These are phyloP conservation scores for Xiphophorus maculatus DNA, from an alignment of 2,113 vertebrate species.

Conservation along the genomic window DNA sequence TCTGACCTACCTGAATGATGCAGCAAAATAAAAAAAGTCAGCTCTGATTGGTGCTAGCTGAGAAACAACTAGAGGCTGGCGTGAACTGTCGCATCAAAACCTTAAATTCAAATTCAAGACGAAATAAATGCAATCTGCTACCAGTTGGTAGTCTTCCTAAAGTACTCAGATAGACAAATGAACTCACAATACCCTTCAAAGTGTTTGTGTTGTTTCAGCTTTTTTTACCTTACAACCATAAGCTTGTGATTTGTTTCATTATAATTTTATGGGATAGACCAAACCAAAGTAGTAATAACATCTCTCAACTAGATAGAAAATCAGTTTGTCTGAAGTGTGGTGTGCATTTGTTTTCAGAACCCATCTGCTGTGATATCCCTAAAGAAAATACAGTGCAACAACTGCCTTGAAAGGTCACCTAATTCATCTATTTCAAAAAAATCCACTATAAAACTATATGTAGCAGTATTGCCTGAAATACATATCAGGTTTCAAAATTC, in stretches of 20 bases:
- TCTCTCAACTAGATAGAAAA: background rate
- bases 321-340: background rate
- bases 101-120: conserved; percentile 11
- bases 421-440: background rate
- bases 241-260: background rate
- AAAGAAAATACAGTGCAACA: background rate
- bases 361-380: background rate
- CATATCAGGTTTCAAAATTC: no score
- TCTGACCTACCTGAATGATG: conserved; percentile 33
- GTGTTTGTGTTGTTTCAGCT: background rate
- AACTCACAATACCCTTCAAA: background rate
- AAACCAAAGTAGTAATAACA: background rate
- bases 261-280: background rate
- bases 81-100: conserved; percentile 48
- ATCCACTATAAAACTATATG: no score
- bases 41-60: conserved; percentile 39
- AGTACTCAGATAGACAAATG: background rate
- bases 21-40: conserved; percentile 26
- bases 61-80: conserved; percentile 58
- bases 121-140: background rate
- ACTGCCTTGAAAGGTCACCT: background rate
- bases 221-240: background rate
- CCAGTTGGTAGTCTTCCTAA: background rate
- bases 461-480: no score
- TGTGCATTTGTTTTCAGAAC: background rate